These are phyloP conservation scores for Athene cunicularia DNA, from an alignment of 2,113 vertebrate species.

Conservation along the genomic window DNA sequence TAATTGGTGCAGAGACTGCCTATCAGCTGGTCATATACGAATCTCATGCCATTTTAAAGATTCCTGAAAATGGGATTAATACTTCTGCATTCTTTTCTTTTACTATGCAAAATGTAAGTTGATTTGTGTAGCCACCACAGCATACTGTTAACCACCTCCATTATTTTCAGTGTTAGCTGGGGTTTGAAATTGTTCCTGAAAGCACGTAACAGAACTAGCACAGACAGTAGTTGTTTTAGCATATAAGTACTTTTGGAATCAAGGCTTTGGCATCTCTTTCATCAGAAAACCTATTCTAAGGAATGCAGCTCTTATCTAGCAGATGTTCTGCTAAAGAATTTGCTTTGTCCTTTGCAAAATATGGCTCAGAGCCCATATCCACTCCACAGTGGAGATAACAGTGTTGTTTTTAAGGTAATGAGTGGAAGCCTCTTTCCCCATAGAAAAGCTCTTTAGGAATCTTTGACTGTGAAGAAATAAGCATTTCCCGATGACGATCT, in stretches of 20 bases:
- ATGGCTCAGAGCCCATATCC: slow-evolving; percentile 25
- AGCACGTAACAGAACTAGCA: background rate
- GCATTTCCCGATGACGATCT: background rate
- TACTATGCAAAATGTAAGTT: background rate
- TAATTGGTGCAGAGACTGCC: background rate
- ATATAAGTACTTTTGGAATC: slow-evolving; percentile 19
- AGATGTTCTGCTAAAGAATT: slow-evolving; percentile 44
- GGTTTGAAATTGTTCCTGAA: background rate
- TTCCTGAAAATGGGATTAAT: background rate
- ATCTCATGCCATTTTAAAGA: background rate
- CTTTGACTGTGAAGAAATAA: slow-evolving; percentile 33
- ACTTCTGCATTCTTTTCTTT: background rate
- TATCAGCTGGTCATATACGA: background rate
- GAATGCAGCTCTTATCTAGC: slow-evolving; percentile 46
- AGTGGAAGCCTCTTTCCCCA: background rate
- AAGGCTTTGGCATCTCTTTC: slow-evolving; percentile 28
- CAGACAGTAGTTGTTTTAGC: background rate
- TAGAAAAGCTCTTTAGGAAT: slow-evolving; percentile 29
- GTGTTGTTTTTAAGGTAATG: slow-evolving; percentile 48
- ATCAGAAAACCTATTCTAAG: slow-evolving; percentile 49
- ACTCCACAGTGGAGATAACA: background rate
- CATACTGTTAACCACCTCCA: background rate
- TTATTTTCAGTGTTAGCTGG: background rate
- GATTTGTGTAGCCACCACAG: background rate
- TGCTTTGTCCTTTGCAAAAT: slow-evolving; percentile 49